Evolutionary conservation across 2,113 vertebrate species (phyloP).

Genomic region (Pan troglodytes): NHGRI_mPanTro3-v2.1_pri NC_072413.2:66162501-66163000

Average conservation of each 20-base stretch:
- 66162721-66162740: not conserved
- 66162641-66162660: not conserved
- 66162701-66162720: slow-evolving; percentile 7
- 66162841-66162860: slow-evolving; percentile 31
- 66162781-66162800: slow-evolving; percentile 16
- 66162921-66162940: not conserved
- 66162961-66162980: not conserved
- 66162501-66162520: slow-evolving; percentile 28
- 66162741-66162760: slow-evolving; percentile 18
- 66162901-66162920: not conserved
- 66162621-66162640: not conserved
- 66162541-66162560: not conserved
- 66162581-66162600: not conserved
- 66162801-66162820: slow-evolving; percentile 28
- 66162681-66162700: not conserved
- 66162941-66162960: not conserved
- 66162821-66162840: not conserved
- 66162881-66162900: not conserved
- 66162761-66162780: not conserved
- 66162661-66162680: not conserved
- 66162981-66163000: not conserved
- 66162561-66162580: not conserved
- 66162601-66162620: not conserved
- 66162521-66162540: not conserved
- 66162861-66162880: not conserved